Evolutionary conservation across 2,113 vertebrate genomes (phyloP), one percentile per base, ranked within the genome.

Genomic region (Oxyura jamaicensis): DNA sequence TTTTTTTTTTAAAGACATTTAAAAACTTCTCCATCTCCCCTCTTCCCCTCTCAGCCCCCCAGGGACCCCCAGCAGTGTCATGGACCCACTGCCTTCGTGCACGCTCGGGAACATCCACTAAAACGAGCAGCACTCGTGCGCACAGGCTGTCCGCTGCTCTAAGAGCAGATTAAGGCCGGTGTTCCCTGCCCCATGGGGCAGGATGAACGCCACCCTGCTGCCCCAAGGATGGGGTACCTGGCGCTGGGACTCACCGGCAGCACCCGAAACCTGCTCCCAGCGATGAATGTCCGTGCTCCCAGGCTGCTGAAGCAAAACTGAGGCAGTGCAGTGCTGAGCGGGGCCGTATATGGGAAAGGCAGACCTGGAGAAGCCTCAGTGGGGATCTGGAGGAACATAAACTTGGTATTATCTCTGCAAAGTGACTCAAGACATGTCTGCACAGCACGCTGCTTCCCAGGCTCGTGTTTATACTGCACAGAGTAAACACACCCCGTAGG

Each of bases 141-240:
- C 5, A 26, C 2, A 0, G 9, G 42, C 91, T 28, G 3, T 19
- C 8, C 1, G 3, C n/a, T 80, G 6, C 79, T n/a, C 1, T 5
- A 22, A 4, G 19, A 42, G 60, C 31, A 39, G 56, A 35, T 23
- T 55, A 9, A 60, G 59, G 29, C 3, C 0, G 17, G 8, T 9
- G 4, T 26, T 95, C 9, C 58, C 33, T 8, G 39, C 31, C 84
- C 36, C 78, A n/a, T 15, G 52, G 52, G 52, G 52, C 25, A 39
- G 6, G 15, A 2, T 4, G 29, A 25, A 62, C 13, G 22, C 67
- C 79, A 14, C 0, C 1, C 18, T 4, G 0, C 35, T 0, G 1
- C 2, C 10, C 66, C 52, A 4, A 33, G 52, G 21, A 13, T 0
- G 6, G 2, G 18, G 33, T 29, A 4, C n/a, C 60, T 0, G 1